Evolutionary conservation across 2,113 vertebrate genomes (phyloP), one percentile per base, ranked within the genome.

Genomic region (Herpetotheres cachinnans): DNA sequence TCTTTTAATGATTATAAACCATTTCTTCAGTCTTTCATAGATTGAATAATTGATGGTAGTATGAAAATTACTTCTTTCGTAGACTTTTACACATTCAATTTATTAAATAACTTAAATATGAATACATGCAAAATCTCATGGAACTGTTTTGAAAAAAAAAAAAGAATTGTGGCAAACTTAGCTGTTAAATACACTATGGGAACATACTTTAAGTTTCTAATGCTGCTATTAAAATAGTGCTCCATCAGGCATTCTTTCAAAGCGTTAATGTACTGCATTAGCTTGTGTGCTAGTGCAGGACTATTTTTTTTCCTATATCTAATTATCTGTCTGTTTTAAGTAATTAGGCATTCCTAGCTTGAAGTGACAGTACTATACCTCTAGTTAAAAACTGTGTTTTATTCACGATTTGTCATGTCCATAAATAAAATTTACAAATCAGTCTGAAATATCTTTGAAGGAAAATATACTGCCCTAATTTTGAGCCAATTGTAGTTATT

Each of bases 311-410:
- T 3, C 13, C 30, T 82, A 7, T 56, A 79, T 38, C 24, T 96
- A 67, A 46, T 90, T 95, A 70, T 40, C 50, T 90, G 86, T 72
- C 90, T 91, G 17, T 26, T 95, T 87, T 87, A 94, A 94, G 67
- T 55, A 92, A 96, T 86, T 96, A 85, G 59, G 34, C 54, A 56
- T 27, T 63, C 49, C 32, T 89, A 79, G 34, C 84, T 96, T 92
- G 70, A 81, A 94, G 47, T 49, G 50, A 74, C 16, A 86, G 70
- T 95, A 76, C 49, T 92, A 85, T 95, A 58, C 25, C 30, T 85
- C 76, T 86, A 38, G 67, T 73, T 82, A 80, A 89, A 96, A 96
- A 55, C 40, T 65, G 46, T 72, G 16, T 50, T 92, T 80, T 90
- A 70, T 69, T 81, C 40, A 16, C 18, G 1, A 80, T 96, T 91